These are phyloP conservation scores for Cheilosia vernalis DNA, from an alignment of 2,888 invertebrate genomes.

Conservation along the genomic window DNA sequence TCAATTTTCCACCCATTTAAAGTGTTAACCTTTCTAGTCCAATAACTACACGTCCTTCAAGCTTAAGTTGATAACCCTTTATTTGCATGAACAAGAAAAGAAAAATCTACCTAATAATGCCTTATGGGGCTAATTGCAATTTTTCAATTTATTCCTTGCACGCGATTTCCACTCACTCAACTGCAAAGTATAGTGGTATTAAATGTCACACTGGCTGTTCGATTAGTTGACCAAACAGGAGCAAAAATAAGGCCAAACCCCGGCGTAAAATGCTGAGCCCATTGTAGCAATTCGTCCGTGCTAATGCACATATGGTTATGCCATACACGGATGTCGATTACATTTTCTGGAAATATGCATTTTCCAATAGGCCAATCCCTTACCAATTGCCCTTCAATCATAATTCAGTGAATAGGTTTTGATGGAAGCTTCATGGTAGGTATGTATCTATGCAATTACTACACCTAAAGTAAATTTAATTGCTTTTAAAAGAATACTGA, in stretches of 20 bases:
- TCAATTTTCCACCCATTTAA: slow-evolving; percentile 7
- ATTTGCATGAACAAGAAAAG: slow-evolving; percentile 39
- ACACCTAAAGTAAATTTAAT: no score
- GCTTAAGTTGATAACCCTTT: slow-evolving; percentile 29
- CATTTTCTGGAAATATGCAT: not conserved
- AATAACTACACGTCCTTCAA: slow-evolving; percentile 44
- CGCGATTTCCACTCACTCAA: slow-evolving; percentile 39
- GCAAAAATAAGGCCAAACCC: slow-evolving; percentile 35
- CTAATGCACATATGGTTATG: not conserved
- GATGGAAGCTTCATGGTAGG: not conserved
- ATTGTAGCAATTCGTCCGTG: not conserved
- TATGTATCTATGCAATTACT: no score
- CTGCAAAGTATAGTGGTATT: slow-evolving; percentile 26
- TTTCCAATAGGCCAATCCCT: slow-evolving; percentile 4
- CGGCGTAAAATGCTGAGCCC: not conserved
- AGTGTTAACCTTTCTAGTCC: slow-evolving; percentile 4
- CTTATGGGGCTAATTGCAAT: slow-evolving; percentile 50
- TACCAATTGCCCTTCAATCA: slow-evolving; percentile 5
- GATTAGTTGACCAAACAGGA: slow-evolving; percentile 45
- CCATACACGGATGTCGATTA: not conserved
- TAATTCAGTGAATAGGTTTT: not conserved
- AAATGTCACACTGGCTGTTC: slow-evolving; percentile 54
- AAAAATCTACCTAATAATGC: slow-evolving; percentile 31
- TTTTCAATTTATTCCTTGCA: slow-evolving; percentile 61
- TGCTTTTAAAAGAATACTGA: no score